phyloP scores from a whole-genome alignment of 2,888 invertebrate genomes.

The Eupithecia vulgata region DNA sequence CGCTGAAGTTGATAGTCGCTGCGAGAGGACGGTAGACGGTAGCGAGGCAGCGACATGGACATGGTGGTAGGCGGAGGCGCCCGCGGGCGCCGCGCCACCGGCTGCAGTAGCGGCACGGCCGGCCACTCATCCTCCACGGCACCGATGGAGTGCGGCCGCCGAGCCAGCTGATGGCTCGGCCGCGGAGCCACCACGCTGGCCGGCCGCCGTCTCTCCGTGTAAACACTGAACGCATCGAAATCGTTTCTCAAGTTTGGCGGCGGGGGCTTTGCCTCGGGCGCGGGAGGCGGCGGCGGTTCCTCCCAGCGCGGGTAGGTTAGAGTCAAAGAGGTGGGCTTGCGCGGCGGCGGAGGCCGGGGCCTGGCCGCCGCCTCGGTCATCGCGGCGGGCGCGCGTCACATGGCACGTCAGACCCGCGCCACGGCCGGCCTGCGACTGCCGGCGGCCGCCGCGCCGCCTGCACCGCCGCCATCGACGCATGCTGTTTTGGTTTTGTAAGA shows the following conservation, averaged over 20 bases:
- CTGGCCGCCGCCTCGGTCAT: constrained; percentile 80
- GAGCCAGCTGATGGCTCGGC: constrained; percentile 62
- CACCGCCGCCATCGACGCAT: constrained; percentile 61
- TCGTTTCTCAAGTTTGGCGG: constrained; percentile 63
- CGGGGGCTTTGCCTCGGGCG: constrained; percentile 63
- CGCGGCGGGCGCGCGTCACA: constrained; percentile 67
- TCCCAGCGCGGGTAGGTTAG: constrained; percentile 72
- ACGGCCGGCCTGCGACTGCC: constrained; percentile 63
- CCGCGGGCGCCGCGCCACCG: constrained; percentile 81
- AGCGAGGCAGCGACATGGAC: constrained; percentile 66
- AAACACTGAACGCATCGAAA: constrained; percentile 81
- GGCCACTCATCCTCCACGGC: constrained; percentile 75
- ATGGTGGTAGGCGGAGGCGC: constrained; percentile 71
- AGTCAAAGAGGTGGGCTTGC: constrained; percentile 75
- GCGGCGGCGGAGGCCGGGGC: constrained; percentile 81
- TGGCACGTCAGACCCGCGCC: constrained; percentile 63
- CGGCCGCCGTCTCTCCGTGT: constrained; percentile 78
- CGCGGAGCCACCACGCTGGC: constrained; percentile 82
- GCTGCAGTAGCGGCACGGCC: constrained; percentile 79
- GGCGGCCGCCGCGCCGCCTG: constrained; percentile 59
- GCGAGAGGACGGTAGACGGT: constrained; percentile 83
- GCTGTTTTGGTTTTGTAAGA: constrained; percentile 36
- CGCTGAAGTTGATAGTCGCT: constrained; percentile 86
- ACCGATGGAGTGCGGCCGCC: constrained; percentile 87
- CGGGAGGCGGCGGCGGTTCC: constrained; percentile 81